A percentile compares a stretch with the other conserved stretches of the same genome.
These are phyloP conservation scores for Pemphigus obesinymphae DNA, from an alignment of 1,140 invertebrate species.

Conservation along the genomic window DNA sequence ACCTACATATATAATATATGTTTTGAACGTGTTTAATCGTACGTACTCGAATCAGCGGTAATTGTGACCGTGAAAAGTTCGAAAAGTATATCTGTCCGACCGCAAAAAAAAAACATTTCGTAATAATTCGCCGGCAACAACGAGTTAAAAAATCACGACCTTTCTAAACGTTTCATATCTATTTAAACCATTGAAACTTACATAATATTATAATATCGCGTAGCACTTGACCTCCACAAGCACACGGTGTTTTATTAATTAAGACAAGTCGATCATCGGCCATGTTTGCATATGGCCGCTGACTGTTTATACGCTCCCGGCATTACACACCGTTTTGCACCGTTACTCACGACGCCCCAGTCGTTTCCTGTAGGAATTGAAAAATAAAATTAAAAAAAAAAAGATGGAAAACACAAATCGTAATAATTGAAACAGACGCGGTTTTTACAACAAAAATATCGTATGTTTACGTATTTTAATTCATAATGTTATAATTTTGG, in stretches of 20 bases:
- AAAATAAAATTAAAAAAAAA: background rate
- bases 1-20: background rate
- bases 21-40: background rate
- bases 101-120: background rate
- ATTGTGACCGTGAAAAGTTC: background rate
- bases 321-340: constrained; percentile 19
- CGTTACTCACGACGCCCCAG: constrained; percentile 12
- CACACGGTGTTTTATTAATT: background rate
- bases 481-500: no score
- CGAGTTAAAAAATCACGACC: no score
- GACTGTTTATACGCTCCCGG: background rate
- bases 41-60: background rate
- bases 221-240: background rate
- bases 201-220: background rate
- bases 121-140: no score
- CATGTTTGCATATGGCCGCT: constrained; percentile 31
- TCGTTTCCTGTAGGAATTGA: background rate
- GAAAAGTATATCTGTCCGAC: background rate
- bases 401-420: background rate
- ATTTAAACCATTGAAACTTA: background rate
- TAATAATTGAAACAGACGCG: background rate
- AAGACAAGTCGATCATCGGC: constrained; percentile 21
- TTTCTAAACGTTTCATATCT: background rate
- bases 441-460: no score
- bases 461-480: no score